Evolutionary conservation across 2,113 vertebrate species (phyloP).

Genomic region (Mustela lutreola): DNA sequence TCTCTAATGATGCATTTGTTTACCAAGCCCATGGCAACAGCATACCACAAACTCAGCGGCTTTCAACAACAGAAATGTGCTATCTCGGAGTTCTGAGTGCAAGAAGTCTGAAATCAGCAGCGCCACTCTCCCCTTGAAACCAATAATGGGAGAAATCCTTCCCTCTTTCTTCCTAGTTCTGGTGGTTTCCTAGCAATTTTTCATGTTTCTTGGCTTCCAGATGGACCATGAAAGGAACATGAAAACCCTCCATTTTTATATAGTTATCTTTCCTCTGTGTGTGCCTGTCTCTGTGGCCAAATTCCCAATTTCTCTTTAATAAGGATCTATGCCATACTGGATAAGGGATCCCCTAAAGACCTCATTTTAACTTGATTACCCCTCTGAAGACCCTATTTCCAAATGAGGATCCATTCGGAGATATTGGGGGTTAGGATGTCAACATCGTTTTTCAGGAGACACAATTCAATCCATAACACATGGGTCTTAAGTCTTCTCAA

Average conservation of each 20-base stretch:
- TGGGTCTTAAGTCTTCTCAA: not conserved
- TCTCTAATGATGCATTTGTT: not conserved
- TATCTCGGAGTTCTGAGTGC: not conserved
- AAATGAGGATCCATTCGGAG: not conserved
- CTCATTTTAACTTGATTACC: not conserved
- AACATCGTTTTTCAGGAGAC: not conserved
- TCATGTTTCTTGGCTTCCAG: not conserved
- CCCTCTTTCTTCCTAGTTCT: not conserved
- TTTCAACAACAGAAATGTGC: not conserved
- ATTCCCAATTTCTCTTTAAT: not conserved
- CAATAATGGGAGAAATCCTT: not conserved
- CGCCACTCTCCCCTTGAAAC: not conserved
- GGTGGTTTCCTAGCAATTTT: not conserved
- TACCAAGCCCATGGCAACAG: not conserved
- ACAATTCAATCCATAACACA: not conserved
- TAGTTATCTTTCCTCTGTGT: not conserved
- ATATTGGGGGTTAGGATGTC: not conserved
- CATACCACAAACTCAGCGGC: not conserved
- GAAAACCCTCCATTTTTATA: not conserved
- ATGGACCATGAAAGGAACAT: too few species aligned
- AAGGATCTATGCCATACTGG: not conserved
- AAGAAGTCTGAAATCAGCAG: not conserved
- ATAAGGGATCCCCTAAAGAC: not conserved
- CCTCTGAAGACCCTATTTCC: not conserved
- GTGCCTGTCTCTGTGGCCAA: not conserved